Percentiles rank a stretch among this genome's conserved stretches.
Evolutionary conservation across 1,140 invertebrate species (phyloP).

Genomic region (Rhagoletis pomonella): DNA sequence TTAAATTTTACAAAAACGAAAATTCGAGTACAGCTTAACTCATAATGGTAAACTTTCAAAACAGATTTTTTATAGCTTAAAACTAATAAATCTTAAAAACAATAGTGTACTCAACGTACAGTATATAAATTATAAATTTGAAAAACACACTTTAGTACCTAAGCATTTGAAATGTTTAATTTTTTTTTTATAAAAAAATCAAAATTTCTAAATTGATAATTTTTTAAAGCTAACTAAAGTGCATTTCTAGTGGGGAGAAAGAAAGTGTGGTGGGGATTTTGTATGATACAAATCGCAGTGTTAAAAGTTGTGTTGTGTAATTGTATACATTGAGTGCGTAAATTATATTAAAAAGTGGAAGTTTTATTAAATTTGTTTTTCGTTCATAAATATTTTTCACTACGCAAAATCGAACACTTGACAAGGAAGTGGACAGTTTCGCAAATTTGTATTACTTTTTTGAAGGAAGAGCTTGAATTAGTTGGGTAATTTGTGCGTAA

Average conservation of each 20-base stretch:
- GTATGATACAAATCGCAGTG: conserved; percentile 44
- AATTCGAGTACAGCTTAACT: not conserved
- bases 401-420: not conserved
- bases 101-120: conserved; percentile 1
- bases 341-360: not conserved
- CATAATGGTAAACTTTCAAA: conserved; percentile 15
- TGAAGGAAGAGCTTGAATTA: conserved; percentile 15
- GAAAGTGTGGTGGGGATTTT: conserved; percentile 6
- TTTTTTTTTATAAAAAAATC: too few relatives aligned
- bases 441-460: not conserved
- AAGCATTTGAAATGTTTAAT: not conserved
- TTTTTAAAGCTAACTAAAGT: conserved; percentile 45
- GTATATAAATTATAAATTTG: conserved; percentile 23
- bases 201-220: not conserved
- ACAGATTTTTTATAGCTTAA: conserved; percentile 34
- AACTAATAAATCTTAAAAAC: conserved; percentile 26
- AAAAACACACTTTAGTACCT: conserved; percentile 24
- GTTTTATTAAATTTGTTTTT: not conserved
- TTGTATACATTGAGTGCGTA: not conserved
- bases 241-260: not conserved
- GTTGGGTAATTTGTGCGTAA: conserved; percentile 32
- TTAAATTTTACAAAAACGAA: not conserved
- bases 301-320: conserved; percentile 1
- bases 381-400: conserved; percentile 8
- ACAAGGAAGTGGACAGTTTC: not conserved